These are phyloP conservation scores for Pseudomyrmex concolor DNA, from an alignment of 1,140 invertebrate genomes.

Conservation along the genomic window DNA sequence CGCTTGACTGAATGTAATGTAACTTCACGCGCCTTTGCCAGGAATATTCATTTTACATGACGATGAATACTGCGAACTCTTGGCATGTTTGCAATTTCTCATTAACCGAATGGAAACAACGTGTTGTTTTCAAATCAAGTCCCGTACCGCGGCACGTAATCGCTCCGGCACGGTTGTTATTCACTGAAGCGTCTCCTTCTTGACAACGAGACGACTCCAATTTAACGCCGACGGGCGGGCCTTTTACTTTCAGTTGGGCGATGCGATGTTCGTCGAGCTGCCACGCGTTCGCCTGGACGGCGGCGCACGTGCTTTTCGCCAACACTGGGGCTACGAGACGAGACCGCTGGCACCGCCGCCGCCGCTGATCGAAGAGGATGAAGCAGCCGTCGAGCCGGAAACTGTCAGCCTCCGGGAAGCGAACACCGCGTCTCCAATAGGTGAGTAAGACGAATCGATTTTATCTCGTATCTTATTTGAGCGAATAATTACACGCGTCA, in stretches of 20 bases:
- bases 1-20: neutral
- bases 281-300: constrained; percentile 90
- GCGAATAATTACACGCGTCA: neutral
- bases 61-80: no score
- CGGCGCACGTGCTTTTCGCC: constrained; percentile 87
- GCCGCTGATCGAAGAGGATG: constrained; percentile 88
- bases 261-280: constrained; percentile 87
- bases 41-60: no score
- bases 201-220: neutral
- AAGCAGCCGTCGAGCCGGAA: constrained; percentile 86
- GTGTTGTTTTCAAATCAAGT: constrained; percentile 23
- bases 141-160: neutral
- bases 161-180: constrained; percentile 19
- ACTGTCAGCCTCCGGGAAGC: constrained; percentile 85
- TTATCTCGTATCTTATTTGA: neutral
- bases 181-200: constrained; percentile 19
- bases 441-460: constrained; percentile 78
- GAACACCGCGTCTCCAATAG: constrained; percentile 86
- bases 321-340: constrained; percentile 88
- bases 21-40: no score
- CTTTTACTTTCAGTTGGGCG: constrained; percentile 85
- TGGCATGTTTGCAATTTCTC: neutral
- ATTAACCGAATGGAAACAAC: constrained; percentile 20
- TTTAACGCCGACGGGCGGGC: constrained; percentile 10
- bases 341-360: constrained; percentile 88